Base-by-base conservation (phyloP, 2,797 vertebrate species). In the Steatocranus sp. region DNA sequence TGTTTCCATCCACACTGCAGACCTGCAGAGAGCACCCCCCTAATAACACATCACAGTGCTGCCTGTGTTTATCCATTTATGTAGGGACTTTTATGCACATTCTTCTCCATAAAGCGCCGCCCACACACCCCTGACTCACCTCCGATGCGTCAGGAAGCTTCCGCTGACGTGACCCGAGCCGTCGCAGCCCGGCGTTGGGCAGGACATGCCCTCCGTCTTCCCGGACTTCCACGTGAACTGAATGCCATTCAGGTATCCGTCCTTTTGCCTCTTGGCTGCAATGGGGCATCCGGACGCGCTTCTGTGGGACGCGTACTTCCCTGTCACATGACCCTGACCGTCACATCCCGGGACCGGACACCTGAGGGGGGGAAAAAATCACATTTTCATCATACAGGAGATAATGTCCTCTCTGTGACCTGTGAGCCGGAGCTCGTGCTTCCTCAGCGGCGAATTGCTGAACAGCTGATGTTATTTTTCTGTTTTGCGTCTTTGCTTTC, bases 181-280 rank as follows among this genome's bases (percentile, higher is more conserved):
- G 63, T 99, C 98, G 36, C 98, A 99, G 81, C 98, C 98, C 2
- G 98, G 98, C 0, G 98, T 99, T 77, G 98, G 98, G 90, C 98
- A 99, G 25, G 98, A 98, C 98, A 99, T 99, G 92, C 98, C 98
- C 93, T 99, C 98, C 7, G 98, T 98, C 96, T 99, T 99, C 89
- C 98, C 98, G 3, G 98, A 98, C 94, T 99, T 99, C 98, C 98
- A 99, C 2, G 98, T 98, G 96, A 99, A 99, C 95, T 99, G 98
- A 79, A 98, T 97, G 77, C 98, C 98, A 8, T 98, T 99, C 78
- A 99, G 96, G 94, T 98, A 99, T 17, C 98, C 98, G 63, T 99
- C 98, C 91, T 99, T 99, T 89, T 99, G 98, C 81, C 98, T 96
- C 93, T 99, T 99, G 92, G 98, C 98, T 17, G 98, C 98, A 79